Evolutionary conservation across 2,113 vertebrate genomes (phyloP), one percentile per base, ranked within the genome.

Genomic region (Tachysurus fulvidraco): DNA sequence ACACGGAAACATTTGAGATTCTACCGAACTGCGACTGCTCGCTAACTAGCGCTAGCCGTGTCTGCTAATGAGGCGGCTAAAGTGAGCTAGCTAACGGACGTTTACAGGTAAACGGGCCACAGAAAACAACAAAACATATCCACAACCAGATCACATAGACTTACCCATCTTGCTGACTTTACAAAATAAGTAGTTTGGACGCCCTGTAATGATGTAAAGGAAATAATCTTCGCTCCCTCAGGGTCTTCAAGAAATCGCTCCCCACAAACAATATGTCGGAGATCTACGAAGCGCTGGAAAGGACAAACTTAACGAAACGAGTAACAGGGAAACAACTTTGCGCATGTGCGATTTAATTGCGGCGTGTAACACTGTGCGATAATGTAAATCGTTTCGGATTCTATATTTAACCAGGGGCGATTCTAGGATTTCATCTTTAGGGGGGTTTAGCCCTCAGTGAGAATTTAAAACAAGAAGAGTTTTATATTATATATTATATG

Each of bases 211-310:
- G 88, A 89, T 84, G 85, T 89, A 46, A 60, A 81, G 23, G 54
- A 30, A n/a, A 81, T 88, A 92, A 91, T 91, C 89, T 91, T 67
- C 73, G 77, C 76, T 54, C 88, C 91, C 87, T 88, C 86, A 62
- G 93, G 23, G 23, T 65, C 80, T 41, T 82, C 59, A 28, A 65
- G 89, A 95, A 93, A 92, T 92, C 93, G 92, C 93, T 93, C 88
- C 90, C 87, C 90, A 92, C 90, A 93, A 93, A 94, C 94, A 95
- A 95, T 95, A 95, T 95, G 95, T 94, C 95, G 91, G 90, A 85
- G 91, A 90, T 80, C 87, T 89, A 91, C 94, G 91, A 91, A 88
- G 90, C 80, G 87, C 87, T 90, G 89, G 91, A 89, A 80, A 84
- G 87, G 88, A 88, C 91, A 90, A 88, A 90, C 90, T 80, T 91